Conservation (phyloP, 1,140 invertebrate species). For the Drosophila sproati region DNA sequence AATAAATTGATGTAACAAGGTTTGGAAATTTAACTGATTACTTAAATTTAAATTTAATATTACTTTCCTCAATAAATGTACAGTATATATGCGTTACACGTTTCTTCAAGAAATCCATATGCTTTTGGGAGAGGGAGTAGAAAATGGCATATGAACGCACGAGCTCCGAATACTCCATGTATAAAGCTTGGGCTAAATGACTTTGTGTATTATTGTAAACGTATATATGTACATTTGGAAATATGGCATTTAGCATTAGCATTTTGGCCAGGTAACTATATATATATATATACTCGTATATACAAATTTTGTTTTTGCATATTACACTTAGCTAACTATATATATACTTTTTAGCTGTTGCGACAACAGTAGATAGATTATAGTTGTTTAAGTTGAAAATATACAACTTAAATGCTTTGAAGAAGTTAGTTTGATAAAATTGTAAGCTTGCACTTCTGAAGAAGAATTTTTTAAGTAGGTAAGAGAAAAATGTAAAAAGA, state of each 20-base stretch:
- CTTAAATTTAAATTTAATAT: too few relatives aligned
- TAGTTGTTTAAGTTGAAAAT: not conserved
- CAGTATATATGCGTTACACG: too few relatives aligned
- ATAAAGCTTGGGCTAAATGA: conserved; percentile 13
- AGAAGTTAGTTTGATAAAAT: not conserved
- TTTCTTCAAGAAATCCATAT: too few relatives aligned
- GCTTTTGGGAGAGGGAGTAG: too few relatives aligned
- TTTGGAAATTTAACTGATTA: too few relatives aligned
- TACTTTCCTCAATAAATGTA: too few relatives aligned
- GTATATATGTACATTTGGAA: not conserved
- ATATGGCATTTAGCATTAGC: too few relatives aligned
- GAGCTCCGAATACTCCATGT: conserved; percentile 60
- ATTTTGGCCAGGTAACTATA: not conserved
- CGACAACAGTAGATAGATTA: conserved; percentile 16
- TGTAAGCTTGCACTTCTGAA: not conserved
- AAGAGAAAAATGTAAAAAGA: too few relatives aligned
- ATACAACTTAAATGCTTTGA: not conserved
- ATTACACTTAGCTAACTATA: not conserved
- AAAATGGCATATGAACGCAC: conserved; percentile 32
- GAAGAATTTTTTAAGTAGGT: not conserved
- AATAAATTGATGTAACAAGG: too few relatives aligned
- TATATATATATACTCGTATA: conserved; percentile 7
- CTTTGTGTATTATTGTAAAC: conserved; percentile 6
- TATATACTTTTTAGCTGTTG: not conserved
- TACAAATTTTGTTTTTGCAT: not conserved